A percentile compares a stretch with the other conserved stretches of the same genome.
phyloP scores from a whole-genome alignment of 2,113 vertebrate genomes.

The Canis aureus region DNA sequence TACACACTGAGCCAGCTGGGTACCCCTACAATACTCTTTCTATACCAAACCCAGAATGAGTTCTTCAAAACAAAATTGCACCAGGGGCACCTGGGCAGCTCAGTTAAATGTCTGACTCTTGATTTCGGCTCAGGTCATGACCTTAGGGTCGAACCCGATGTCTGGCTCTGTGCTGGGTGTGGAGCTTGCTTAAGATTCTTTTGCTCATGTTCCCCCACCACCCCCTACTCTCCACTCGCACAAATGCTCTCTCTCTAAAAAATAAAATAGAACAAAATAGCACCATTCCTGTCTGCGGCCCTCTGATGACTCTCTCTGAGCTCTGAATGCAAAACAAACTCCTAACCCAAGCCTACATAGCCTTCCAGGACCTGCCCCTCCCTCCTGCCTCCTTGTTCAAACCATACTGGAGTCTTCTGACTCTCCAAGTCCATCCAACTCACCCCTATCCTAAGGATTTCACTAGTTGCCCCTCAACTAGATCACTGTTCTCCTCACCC shows the following conservation, averaged over 20 bases:
- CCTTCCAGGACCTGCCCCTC: not conserved
- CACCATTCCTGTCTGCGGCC: not conserved
- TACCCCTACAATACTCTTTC: not conserved
- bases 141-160: not conserved
- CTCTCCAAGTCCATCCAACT: not conserved
- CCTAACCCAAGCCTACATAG: not conserved
- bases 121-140: not conserved
- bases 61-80: rapidly evolving
- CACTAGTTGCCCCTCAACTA: not conserved
- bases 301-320: not conserved
- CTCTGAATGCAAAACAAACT: not conserved
- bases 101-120: not conserved
- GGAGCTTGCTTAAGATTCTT: not conserved
- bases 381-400: not conserved
- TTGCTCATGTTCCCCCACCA: not conserved
- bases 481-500: not conserved
- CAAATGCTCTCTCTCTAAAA: not conserved
- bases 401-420: not conserved
- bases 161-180: not conserved
- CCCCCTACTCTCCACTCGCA: not conserved
- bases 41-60: not conserved
- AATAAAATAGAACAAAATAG: not conserved
- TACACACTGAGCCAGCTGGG: not conserved
- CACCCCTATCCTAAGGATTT: not conserved
- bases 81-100: not conserved